These are phyloP conservation scores for Oscheius sp. DNA, from an alignment of 2,888 invertebrate species.

Conservation along the genomic window DNA sequence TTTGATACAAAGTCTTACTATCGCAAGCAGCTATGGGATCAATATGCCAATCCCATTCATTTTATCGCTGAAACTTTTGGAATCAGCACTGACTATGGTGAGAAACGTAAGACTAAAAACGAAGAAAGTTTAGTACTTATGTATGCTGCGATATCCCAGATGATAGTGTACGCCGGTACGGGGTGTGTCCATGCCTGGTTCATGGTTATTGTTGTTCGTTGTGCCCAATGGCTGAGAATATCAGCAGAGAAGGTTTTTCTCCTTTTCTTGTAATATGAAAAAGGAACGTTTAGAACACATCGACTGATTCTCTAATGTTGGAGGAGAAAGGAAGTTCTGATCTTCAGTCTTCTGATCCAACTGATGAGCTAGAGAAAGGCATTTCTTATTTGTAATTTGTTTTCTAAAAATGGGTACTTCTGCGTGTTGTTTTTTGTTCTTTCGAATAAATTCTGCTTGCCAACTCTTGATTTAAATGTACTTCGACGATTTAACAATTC, in stretches of 20 bases:
- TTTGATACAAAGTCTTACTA: constrained; percentile 44
- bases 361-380: constrained; percentile 1
- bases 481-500: too few species aligned
- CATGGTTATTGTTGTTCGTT: constrained; percentile 50
- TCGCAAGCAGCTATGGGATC: constrained; percentile 43
- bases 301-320: constrained; percentile 5
- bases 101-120: neutral
- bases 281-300: neutral
- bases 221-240: constrained; percentile 48
- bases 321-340: neutral
- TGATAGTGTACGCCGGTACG: constrained; percentile 42
- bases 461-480: too few species aligned
- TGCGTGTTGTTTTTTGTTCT: constrained; percentile 13
- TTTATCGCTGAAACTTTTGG: constrained; percentile 35
- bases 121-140: neutral
- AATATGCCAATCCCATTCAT: neutral
- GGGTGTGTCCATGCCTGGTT: constrained; percentile 51
- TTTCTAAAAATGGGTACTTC: constrained; percentile 13
- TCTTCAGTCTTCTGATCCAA: neutral
- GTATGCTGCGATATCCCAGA: constrained; percentile 31
- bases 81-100: constrained; percentile 18
- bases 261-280: too few species aligned
- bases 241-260: neutral
- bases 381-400: constrained; percentile 1
- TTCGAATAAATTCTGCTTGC: constrained; percentile 12